Percentiles rank a stretch among this genome's conserved stretches.
Conservation (phyloP, 2,797 vertebrate species). For the Oreonectes daqikongensis region DNA sequence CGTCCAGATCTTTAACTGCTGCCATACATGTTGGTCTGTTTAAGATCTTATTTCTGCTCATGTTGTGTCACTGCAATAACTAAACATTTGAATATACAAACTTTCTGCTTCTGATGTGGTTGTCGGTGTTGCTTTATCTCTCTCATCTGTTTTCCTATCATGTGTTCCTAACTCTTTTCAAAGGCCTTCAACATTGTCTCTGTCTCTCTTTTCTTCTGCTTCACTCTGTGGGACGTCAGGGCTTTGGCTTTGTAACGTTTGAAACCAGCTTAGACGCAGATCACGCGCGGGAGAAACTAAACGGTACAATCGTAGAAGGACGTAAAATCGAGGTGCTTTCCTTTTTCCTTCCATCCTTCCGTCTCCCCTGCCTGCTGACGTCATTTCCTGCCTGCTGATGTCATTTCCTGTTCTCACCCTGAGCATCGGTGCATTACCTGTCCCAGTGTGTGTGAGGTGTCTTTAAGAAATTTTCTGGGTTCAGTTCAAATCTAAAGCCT, state of each 20-base stretch:
- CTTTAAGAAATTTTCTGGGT: slow-evolving; percentile 49
- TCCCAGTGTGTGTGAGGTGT: slow-evolving; percentile 7
- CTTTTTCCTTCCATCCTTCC: slow-evolving; percentile 54
- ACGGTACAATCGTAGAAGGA: slow-evolving; percentile 92
- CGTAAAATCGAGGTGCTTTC: slow-evolving; percentile 86
- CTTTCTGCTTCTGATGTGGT: no score
- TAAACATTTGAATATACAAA: no score
- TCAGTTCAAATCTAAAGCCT: slow-evolving; percentile 34
- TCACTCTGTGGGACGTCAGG: slow-evolving; percentile 67
- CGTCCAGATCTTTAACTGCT: no score
- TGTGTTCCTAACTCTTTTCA: slow-evolving; percentile 47
- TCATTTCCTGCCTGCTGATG: slow-evolving; percentile 21
- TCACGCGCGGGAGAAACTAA: slow-evolving; percentile 90
- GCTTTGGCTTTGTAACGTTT: slow-evolving; percentile 93
- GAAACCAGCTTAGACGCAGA: slow-evolving; percentile 90
- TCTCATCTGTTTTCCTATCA: slow-evolving; percentile 53
- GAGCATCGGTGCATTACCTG: slow-evolving; percentile 22
- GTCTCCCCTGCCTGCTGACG: slow-evolving; percentile 1
- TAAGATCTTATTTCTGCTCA: no score
- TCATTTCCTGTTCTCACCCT: slow-evolving; percentile 46
- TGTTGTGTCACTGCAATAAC: no score
- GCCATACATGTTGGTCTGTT: no score
- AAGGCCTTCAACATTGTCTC: slow-evolving; percentile 45
- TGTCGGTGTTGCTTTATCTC: background rate
- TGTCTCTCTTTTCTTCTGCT: slow-evolving; percentile 60